Base-by-base conservation (phyloP, 2,888 invertebrate species). In the Holacanthella duospinosa region DNA sequence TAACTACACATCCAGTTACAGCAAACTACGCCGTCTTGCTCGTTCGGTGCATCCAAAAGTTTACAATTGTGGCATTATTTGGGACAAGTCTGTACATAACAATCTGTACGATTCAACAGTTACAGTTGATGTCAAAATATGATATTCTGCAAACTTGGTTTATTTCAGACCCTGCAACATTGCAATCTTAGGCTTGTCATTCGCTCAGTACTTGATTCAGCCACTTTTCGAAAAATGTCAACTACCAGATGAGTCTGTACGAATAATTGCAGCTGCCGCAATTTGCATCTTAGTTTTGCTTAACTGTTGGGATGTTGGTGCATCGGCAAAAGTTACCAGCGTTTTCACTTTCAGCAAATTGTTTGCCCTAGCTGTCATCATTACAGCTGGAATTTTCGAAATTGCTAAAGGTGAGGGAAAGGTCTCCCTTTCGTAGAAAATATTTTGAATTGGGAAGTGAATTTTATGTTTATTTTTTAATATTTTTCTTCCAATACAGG, bases 271-370 rank as follows among this genome's bases (percentile, higher is more conserved):
- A 9, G 67, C 66, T 16, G 59, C 61, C 16, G 53, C 59, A 1
- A 66, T 72, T 48, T 59, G 61, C 56, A 29, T 66, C 19, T 43
- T 72, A 28, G 66, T 68, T 19, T 61, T 60, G 19, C 53, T 72
- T 9, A 70, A 69, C 61, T 70, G 70, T 44, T 66, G 59, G 53
- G 66, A 66, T 28, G 68, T 69, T 2, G 59, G 64, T 12, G 48
- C 57, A 29, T 66, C 68, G 4, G 67, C 68, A 26, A 61, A 59
- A 60, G 24, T 70, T 3, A 63, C 65, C 2, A 70, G 69, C 43
- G 57, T 66, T 12, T 72, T 72, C 56, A 66, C 65, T 56, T 57
- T 69, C 48, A 63, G 66, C 26, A 72, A 72, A 64, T 53, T 72
- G 21, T 64, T 61, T 9, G 67, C 70, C 0, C 48, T 72, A 4